Evolutionary conservation across 2,888 invertebrate genomes (phyloP), one percentile per base, ranked within the genome.

Genomic region (Girardia tigrina): DNA sequence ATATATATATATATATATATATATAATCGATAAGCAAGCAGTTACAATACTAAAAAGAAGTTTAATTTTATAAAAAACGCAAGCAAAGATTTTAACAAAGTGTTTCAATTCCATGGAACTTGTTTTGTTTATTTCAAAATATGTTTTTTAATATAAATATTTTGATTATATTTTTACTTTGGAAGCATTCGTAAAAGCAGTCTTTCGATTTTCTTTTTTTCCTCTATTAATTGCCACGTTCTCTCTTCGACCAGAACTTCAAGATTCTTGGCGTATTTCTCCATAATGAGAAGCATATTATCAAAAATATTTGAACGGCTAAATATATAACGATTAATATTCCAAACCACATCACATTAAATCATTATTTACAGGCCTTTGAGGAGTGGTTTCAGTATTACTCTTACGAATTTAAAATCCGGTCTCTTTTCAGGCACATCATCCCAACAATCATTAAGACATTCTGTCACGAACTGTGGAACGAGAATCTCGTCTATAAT

Each of bases 231-330:
- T 83, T 92, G 92, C 83, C 92, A 91, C 0, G 94, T 94, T 77
- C 94, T 87, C 83, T 94, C 94, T 81, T 93, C 92, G 0, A 95
- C 94, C 0, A 94, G 86, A 0, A 89, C 91, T 84, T 95, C 94
- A 80, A 95, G 87, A 84, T 94, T 94, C 81, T 91, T 93, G 14
- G 94, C 92, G 82, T 95, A 94, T 82, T 93, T 92, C 84, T 94
- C 94, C 92, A 95, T 92, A 89, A 94, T 92, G 0, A 91, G 90
- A 88, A 94, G 91, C 92, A 95, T 94, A 82, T 94, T 94, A 84
- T 95, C 95, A 81, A 94, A 91, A 80, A 95, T 94, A 84, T 94
- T 94, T 23, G 91, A 89, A 84, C 92, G 90, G 90, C 91, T 92
- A 81, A 4, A 75, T 26, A 70, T 12, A 70, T 8, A 71, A 71